Conservation (phyloP, 2,113 vertebrate genomes). For the human region DNA sequence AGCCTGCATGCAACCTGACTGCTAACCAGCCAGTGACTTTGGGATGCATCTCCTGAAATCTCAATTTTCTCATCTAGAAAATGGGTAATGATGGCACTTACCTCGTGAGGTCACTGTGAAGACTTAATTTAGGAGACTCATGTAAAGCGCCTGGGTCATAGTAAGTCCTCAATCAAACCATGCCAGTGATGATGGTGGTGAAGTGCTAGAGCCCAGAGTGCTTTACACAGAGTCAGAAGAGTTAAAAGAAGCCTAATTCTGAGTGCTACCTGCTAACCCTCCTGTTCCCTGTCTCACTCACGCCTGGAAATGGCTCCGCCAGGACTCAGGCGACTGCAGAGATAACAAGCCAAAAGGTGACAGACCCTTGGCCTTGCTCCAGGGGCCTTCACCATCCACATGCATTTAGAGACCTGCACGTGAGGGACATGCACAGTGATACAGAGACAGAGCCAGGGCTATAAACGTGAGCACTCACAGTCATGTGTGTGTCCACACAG, state of each 20-base stretch:
- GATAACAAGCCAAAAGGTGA: not conserved
- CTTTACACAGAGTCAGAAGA: not conserved
- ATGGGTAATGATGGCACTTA: not conserved
- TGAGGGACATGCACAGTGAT: not conserved
- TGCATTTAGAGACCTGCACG: not conserved
- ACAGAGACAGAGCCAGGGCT: not conserved
- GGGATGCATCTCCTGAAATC: not conserved
- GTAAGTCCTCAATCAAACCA: not conserved
- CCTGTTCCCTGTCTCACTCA: not conserved
- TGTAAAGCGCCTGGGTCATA: not conserved
- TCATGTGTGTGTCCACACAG: fast-evolving
- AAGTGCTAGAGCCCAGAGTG: no score
- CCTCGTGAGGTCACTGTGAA: not conserved
- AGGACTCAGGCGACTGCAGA: not conserved
- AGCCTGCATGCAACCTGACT: not conserved
- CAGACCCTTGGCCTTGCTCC: not conserved
- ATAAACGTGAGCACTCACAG: fast-evolving
- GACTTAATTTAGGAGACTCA: not conserved
- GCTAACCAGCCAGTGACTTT: not conserved
- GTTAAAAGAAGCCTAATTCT: not conserved
- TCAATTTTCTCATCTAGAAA: not conserved
- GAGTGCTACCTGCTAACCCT: not conserved
- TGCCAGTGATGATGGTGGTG: not conserved
- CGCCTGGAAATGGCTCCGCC: not conserved
- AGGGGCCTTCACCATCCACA: not conserved